Base-by-base conservation (phyloP, 1,140 invertebrate genomes). In the Cardiocondyla obscurior region DNA sequence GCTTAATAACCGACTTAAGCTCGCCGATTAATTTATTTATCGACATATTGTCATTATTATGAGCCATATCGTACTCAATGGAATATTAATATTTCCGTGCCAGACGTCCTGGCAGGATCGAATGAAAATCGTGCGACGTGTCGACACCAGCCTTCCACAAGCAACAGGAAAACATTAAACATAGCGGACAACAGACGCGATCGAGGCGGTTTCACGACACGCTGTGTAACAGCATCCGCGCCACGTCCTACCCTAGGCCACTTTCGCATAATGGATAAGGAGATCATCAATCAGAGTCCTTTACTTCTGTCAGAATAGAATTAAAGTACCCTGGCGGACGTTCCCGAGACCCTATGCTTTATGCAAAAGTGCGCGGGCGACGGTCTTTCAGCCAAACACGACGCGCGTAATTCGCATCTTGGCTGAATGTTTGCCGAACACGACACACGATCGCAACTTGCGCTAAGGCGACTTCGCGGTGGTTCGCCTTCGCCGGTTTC, bases 121-220 rank as follows among this genome's bases (percentile, higher is more conserved):
- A 51, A 36, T 53, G 3, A 49, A 22, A 76, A 64, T 81, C 51
- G 67, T 81, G 36, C 19, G 73, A n/a, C 67, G 85, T 82, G 16
- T 7, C 62, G 53, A 70, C 72, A 65, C 33, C 51, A 73, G 74
- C 62, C 65, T 60, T 85, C 33, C 33, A 81, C 39, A 84, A 55
- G 76, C 69, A 74, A 82, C 76, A 85, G 33, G 67, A 42, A 86
- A 57, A 86, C 33, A 81, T n/a, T n/a, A 42, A 57, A 81, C 65
- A 79, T n/a, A 73, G 19, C 70, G 82, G 69, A 86, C 76, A 81
- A 81, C 46, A 76, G 42, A 70, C 67, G 77, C 73, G 28, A 36
- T 51, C 51, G 30, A 46, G 67, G 14, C 16, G 42, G 42, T 73
- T 81, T 44, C 39, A 73, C 25, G 33, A 55, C 16, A 28, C 25